phyloP scores from a whole-genome alignment of 1,140 invertebrate genomes.

The Zaprionus africanus region DNA sequence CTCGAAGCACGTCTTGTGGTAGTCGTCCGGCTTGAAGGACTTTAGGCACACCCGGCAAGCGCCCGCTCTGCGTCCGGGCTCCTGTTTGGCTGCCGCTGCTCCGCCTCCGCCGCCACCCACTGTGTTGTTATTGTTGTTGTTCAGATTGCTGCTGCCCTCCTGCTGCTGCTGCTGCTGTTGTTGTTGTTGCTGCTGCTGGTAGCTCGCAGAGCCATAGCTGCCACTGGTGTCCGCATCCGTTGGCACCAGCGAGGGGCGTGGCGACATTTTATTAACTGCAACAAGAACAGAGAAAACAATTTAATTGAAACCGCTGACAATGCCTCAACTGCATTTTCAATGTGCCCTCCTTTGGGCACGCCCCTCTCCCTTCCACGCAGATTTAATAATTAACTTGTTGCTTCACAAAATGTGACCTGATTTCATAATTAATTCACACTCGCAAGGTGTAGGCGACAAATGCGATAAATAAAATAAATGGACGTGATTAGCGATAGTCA shows the following conservation, averaged over 20 bases:
- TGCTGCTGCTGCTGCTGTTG: slow-evolving; percentile 64
- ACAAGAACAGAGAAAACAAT: slow-evolving; percentile 34
- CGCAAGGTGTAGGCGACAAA: slow-evolving; percentile 47
- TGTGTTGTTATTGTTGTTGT: slow-evolving; percentile 76
- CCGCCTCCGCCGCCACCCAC: slow-evolving; percentile 22
- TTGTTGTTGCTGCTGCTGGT: slow-evolving; percentile 83
- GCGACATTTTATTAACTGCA: slow-evolving; percentile 88
- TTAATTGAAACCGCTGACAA: background rate
- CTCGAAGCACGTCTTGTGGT: slow-evolving; percentile 92
- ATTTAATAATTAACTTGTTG: slow-evolving; percentile 60
- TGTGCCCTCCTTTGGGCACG: too few species aligned
- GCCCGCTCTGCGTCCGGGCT: slow-evolving; percentile 89
- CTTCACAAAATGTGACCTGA: slow-evolving; percentile 44
- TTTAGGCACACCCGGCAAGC: slow-evolving; percentile 94
- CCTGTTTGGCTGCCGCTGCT: slow-evolving; percentile 86
- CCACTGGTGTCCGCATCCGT: slow-evolving; percentile 76
- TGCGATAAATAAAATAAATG: slow-evolving; percentile 66
- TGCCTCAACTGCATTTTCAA: slow-evolving; percentile 18
- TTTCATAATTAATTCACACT: slow-evolving; percentile 61
- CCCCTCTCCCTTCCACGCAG: background rate
- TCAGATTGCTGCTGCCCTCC: slow-evolving; percentile 76
- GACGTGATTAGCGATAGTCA: slow-evolving; percentile 40
- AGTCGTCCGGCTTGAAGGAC: slow-evolving; percentile 93
- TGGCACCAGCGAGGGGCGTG: slow-evolving; percentile 86
- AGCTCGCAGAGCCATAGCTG: slow-evolving; percentile 68